Evolutionary conservation across 2,888 invertebrate genomes (phyloP), one percentile per base, ranked within the genome.

Genomic region (Bhutanitis thaidina): DNA sequence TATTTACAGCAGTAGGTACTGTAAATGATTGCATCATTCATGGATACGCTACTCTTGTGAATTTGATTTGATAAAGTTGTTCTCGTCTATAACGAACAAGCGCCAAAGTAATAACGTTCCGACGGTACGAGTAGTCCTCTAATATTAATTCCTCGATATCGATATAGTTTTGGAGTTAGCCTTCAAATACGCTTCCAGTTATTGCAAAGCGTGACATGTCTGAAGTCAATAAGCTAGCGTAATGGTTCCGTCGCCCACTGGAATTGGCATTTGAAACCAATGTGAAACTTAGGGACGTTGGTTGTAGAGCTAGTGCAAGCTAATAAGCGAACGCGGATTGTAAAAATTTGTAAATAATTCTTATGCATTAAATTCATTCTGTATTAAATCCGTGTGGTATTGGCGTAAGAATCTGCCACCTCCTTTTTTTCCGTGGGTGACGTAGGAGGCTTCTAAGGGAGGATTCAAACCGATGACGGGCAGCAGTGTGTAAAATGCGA

Each of bases 151-250:
- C 56, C 34, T 40, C 45, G 51, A 58, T 54, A 61, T 61, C 55
- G 55, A 52, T 58, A 64, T 62, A 66, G 63, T 66, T 65, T 54
- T 27, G 15, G 39, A 54, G 55, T 50, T 59, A 49, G 52, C 49
- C 55, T 54, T 54, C 56, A 49, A 52, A 56, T 60, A 50, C 45
- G 50, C 25, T 29, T 10, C 36, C 32, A 40, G 49, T 54, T 54
- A 52, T 54, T 56, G 48, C 52, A 25, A 49, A 50, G 45, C 51
- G 45, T 56, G 60, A 64, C 65, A 58, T 61, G 56, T 58, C 60
- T 54, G 49, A 56, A 64, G 61, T 60, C 64, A 54, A 60, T 68
- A 67, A 61, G 59, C 58, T 54, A 14, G 45, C 52, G 61, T 48
- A 59, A 61, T 66, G 58, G 59, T 47, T 30, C 53, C 53, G 55